Conservation (phyloP, 2,888 invertebrate genomes). For the Globia sparganii region DNA sequence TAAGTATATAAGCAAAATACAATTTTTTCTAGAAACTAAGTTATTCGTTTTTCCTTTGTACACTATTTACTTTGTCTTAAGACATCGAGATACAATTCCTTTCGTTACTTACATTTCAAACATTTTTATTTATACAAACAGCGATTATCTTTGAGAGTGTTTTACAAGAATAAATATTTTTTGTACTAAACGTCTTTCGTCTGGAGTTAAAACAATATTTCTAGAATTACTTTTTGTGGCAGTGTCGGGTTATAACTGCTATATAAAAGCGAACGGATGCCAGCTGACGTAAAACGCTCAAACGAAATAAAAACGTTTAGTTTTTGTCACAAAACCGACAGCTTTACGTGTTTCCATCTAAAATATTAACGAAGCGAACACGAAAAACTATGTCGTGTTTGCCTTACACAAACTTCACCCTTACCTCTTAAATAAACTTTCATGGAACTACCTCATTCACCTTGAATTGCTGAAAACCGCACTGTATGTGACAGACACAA, state of each 20-base stretch:
- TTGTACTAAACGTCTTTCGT: background rate
- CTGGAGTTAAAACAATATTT: conserved; percentile 13
- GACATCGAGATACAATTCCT: background rate
- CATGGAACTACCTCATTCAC: conserved; percentile 44
- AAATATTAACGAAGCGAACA: conserved; percentile 38
- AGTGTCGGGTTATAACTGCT: conserved; percentile 29
- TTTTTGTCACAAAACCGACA: conserved; percentile 14
- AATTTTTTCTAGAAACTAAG: conserved; percentile 10
- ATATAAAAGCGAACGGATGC: conserved; percentile 21
- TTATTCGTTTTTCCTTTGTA: background rate
- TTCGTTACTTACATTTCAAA: conserved; percentile 10
- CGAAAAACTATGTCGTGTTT: conserved; percentile 33
- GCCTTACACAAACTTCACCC: no score
- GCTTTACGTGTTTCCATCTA: background rate
- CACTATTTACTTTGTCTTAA: conserved; percentile 15
- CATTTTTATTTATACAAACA: conserved; percentile 24
- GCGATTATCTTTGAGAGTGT: conserved; percentile 15
- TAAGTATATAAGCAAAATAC: background rate
- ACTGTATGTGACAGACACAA: conserved; percentile 33
- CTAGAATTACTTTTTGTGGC: conserved; percentile 9
- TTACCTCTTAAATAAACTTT: conserved; percentile 38
- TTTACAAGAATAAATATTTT: conserved; percentile 21
- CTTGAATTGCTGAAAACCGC: conserved; percentile 48
- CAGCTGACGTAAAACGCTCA: conserved; percentile 28
- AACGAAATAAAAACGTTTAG: conserved; percentile 16